Evolutionary conservation across 2,888 invertebrate genomes (phyloP), one percentile per base, ranked within the genome.

Genomic region (Cheilosia vernalis): DNA sequence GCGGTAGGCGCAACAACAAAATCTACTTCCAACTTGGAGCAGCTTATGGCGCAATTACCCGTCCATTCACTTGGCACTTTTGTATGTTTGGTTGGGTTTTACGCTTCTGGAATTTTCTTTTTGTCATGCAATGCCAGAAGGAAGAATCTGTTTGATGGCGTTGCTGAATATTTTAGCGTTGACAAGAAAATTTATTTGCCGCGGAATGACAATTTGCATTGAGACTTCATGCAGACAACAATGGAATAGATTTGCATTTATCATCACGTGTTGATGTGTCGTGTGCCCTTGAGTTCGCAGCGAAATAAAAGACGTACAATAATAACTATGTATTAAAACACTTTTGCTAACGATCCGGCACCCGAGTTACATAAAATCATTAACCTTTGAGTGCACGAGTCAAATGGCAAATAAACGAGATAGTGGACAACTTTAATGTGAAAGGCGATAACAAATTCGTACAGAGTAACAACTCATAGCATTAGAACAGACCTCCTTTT

Each of bases 21-120:
- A 40, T 60, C 15, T 37, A 15, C 13, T 13, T 60, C 7, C 64
- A 49, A 56, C 33, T 56, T 44, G 55, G 10, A 44, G 37, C 51
- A 61, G 37, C 33, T 17, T 21, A 17, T 61, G 24, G 63, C 44
- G 63, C 64, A 64, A 49, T 74, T 56, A 37, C 47, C 21, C 17
- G 67, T 60, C 47, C 53, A 77, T 61, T 77, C 67, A 77, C 53
- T 77, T 44, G 30, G 7, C n/a, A 40, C 24, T 15, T 15, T 17
- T 13, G 27, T 49, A 6, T 21, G 24, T 19, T 70, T 51, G 13
- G 13, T 30, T 70, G 17, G 30, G 21, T 49, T 27, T 3, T 4
- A 9, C 27, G 33, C 24, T 66, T 66, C 66, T 74, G 74, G 74
- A 74, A 64, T 40, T 66, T 74, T 58, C 58, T 27, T 6, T 33